Base-by-base conservation (phyloP, 1,140 invertebrate genomes). In the Calliopsis andreniformis region DNA sequence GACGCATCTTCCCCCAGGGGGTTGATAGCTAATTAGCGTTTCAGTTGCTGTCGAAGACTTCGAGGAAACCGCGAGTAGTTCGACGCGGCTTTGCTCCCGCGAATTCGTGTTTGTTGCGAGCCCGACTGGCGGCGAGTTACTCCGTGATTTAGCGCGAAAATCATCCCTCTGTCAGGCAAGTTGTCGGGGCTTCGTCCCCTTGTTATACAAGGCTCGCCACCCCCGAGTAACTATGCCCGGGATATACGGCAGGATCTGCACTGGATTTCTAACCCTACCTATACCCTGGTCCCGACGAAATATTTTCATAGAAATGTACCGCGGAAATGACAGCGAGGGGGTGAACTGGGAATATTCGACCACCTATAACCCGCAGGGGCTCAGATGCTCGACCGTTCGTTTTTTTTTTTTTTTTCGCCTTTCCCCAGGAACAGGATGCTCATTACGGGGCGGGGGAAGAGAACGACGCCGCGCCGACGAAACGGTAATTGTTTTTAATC, bases 401-500 rank as follows among this genome's bases (percentile, higher is more conserved):
- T 72, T n/a, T 47, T 49, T 69, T 35, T 59, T 30, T 63, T 43
- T 43, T 59, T 43, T 61, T 1, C 47, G 32, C 55, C 64, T 61
- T 56, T 45, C 30, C 18, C 39, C 62, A 12, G 70, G 42, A 79
- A 82, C 72, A 49, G 70, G 68, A 78, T 76, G 73, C 81, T 88
- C 83, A 83, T 89, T 88, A 87, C 82, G 79, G 63, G 79, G 58
- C 51, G 43, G 51, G 20, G 63, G 63, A 61, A 69, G 62, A 49
- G 72, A 61, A 47, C 80, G 81, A 82, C 71, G 78, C 71, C 42
- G 67, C 43, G 69, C 68, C 78, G 83, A 78, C 70, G 84, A 87
- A 89, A 87, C 86, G 77, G 86, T 89, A 89, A 89, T 89, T 89
- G 86, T 88, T 89, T 89, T 88, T 89, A 89, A 89, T 89, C 87